Conservation (phyloP, 2,888 invertebrate species). For the Xylota segnis region DNA sequence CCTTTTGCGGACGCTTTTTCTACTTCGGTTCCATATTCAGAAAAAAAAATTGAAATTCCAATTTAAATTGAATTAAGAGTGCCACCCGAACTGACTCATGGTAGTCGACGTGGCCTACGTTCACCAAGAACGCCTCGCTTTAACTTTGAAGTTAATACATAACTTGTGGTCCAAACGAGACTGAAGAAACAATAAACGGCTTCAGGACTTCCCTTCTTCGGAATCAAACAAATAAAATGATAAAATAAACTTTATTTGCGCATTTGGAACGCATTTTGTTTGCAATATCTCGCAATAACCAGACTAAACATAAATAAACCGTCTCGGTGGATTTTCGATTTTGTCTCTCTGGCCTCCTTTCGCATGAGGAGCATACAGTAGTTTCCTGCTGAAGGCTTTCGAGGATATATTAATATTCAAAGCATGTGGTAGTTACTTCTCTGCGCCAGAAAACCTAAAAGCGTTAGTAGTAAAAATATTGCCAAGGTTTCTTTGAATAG, state of each 20-base stretch:
- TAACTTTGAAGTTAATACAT: slow-evolving; percentile 31
- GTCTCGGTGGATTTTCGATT: slow-evolving; percentile 48
- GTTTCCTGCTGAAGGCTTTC: slow-evolving; percentile 33
- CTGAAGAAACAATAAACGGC: slow-evolving; percentile 28
- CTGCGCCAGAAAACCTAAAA: slow-evolving; percentile 65
- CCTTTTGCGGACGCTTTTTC: slow-evolving; percentile 13
- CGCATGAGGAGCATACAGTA: slow-evolving; percentile 28
- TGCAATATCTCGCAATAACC: slow-evolving; percentile 33
- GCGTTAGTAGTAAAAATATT: slow-evolving; percentile 45
- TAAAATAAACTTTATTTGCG: neutral
- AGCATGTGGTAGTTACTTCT: slow-evolving; percentile 49
- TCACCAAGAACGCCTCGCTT: neutral
- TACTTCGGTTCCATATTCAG: slow-evolving; percentile 41
- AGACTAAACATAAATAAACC: slow-evolving; percentile 70
- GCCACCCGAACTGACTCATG: slow-evolving; percentile 16
- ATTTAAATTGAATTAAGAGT: slow-evolving; percentile 74
- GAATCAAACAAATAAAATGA: slow-evolving; percentile 15
- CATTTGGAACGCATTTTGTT: slow-evolving; percentile 44
- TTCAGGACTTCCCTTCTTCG: slow-evolving; percentile 2
- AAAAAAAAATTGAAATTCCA: slow-evolving; percentile 42
- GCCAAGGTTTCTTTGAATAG: slow-evolving; percentile 45
- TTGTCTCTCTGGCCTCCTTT: slow-evolving; percentile 26
- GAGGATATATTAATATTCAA: slow-evolving; percentile 67
- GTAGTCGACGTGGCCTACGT: neutral
- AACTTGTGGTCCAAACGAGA: slow-evolving; percentile 22